Base-by-base conservation (phyloP, 2,888 invertebrate genomes). In the Calameuta filiformis region DNA sequence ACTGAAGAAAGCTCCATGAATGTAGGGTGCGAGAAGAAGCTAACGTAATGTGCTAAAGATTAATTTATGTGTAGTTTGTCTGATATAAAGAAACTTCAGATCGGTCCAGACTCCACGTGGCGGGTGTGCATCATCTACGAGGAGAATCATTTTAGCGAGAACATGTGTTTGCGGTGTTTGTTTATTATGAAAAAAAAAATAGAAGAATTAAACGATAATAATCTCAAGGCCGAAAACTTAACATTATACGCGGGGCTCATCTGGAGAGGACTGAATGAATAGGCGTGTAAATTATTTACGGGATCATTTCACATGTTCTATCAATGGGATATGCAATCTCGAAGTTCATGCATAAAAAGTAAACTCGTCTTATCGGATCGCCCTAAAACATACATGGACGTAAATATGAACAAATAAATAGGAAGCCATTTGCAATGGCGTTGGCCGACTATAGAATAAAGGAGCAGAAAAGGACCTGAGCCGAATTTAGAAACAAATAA, bases 291-390 rank as follows among this genome's bases (percentile, higher is more conserved):
- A 71, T 71, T 71, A 71, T 71, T 71, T 71, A 71, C 71, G 31
- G 71, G 71, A 23, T 56, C 23, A 56, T 56, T 23, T 56, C 71
- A 23, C 71, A 71, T 34, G 71, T 71, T 71, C 71, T 71, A 71
- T 23, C 34, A 71, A 30, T 33, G 34, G 71, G 31, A 3, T 35
- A n/a, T 37, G 74, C 74, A 74, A 37, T 74, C 35, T 74, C 11
- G 56, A 23, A 30, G 9, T 35, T 37, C 74, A 74, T 74, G 74
- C 74, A 74, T 3, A 35, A 56, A 56, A 74, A 74, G 35, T 71
- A 71, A 71, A 74, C 23, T 12, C 15, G 71, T 33, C 35, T 15
- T 30, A 71, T 71, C 12, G 12, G 23, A 71, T 71, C 15, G 31
- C 6, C 35, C 31, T 71, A 30, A 11, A 71, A 71, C 11, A 11